These are phyloP conservation scores for Crossaster papposus DNA, from an alignment of 53 echinoderm and acorn worm species.

Conservation along the genomic window DNA sequence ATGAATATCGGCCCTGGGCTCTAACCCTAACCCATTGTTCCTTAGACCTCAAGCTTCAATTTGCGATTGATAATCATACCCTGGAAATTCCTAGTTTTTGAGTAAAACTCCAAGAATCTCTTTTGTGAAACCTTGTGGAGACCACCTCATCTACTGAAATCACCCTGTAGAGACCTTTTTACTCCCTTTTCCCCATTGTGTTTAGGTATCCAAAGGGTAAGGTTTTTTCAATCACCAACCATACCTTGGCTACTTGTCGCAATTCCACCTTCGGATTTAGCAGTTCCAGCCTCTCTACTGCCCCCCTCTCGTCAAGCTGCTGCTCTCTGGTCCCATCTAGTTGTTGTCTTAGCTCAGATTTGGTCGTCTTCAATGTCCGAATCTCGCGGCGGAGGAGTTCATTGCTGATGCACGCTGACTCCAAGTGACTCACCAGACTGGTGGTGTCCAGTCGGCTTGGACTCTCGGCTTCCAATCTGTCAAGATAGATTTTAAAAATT, in stretches of 20 bases:
- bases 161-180: too few relatives aligned
- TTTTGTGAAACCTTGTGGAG: too few relatives aligned
- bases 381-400: conserved; percentile 84
- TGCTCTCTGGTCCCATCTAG: conserved; percentile 46
- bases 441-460: conserved; percentile 38
- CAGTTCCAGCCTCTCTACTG: conserved; percentile 33
- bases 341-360: conserved; percentile 41
- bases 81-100: too few relatives aligned
- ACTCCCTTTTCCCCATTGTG: too few relatives aligned
- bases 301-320: conserved; percentile 56
- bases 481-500: neutral
- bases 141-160: too few relatives aligned
- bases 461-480: conserved; percentile 57
- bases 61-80: too few relatives aligned
- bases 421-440: conserved; percentile 70
- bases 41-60: too few relatives aligned
- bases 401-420: conserved; percentile 87
- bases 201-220: too few relatives aligned
- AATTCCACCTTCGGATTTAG: conserved; percentile 7
- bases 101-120: too few relatives aligned
- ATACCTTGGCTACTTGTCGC: conserved; percentile 7
- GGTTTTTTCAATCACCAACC: too few relatives aligned
- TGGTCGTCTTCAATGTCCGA: conserved; percentile 49
- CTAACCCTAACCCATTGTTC: too few relatives aligned
- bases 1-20: too few relatives aligned